phyloP scores from a whole-genome alignment of 2,113 vertebrate species.

The Pteropus alecto region DNA sequence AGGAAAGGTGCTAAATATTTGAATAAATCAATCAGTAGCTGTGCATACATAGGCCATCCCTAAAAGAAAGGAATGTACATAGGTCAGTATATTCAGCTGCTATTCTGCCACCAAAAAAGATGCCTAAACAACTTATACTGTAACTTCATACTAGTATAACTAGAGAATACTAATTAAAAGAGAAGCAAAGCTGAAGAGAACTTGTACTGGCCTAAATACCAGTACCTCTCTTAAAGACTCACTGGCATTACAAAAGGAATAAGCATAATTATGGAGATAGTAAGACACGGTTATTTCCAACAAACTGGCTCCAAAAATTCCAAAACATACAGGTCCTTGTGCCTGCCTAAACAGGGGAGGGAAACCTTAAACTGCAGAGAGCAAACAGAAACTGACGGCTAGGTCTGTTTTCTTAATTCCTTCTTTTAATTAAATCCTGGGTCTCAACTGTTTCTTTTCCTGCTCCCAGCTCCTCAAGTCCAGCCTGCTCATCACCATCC shows the following conservation, averaged over 20 bases:
- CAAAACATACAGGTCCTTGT: background rate
- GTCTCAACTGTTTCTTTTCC: background rate
- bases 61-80: constrained; percentile 74
- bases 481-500: background rate
- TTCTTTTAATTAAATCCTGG: background rate
- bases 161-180: too few relatives aligned
- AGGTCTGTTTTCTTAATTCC: background rate
- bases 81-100: background rate
- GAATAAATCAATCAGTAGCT: constrained; percentile 97
- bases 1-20: constrained; percentile 98
- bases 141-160: background rate
- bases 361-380: background rate
- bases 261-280: background rate
- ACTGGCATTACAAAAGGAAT: background rate
- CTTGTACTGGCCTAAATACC: background rate
- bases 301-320: background rate
- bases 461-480: background rate
- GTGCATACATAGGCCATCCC: constrained; percentile 99
- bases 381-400: background rate
- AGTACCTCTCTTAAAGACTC: background rate
- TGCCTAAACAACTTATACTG: background rate
- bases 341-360: background rate
- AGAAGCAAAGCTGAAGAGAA: background rate
- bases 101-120: background rate
- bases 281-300: background rate